phyloP scores from a whole-genome alignment of 2,888 invertebrate genomes.

The Lucinisca nassula region DNA sequence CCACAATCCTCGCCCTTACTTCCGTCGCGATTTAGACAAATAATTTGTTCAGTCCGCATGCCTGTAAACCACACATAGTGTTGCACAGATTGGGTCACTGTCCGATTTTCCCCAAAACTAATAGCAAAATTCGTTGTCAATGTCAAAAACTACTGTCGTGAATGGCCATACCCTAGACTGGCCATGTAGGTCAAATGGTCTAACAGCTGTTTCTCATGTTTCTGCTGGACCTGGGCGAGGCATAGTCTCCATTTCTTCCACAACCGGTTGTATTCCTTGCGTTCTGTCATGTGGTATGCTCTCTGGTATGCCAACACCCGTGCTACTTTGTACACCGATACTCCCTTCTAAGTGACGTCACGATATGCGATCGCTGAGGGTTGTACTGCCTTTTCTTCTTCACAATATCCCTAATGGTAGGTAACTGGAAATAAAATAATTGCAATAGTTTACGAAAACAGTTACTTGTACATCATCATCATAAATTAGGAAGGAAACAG shows the following conservation, averaged over 20 bases:
- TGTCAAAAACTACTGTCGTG: slow-evolving; percentile 22
- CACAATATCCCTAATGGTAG: neutral
- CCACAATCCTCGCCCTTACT: too few relatives aligned
- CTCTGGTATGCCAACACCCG: slow-evolving; percentile 55
- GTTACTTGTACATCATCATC: too few relatives aligned
- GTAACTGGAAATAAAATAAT: neutral
- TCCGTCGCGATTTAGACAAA: too few relatives aligned
- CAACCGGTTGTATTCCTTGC: slow-evolving; percentile 43
- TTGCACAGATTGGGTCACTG: neutral
- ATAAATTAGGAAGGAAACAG: too few relatives aligned
- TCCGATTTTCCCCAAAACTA: neutral
- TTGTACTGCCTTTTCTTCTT: slow-evolving; percentile 34
- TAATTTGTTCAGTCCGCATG: too few relatives aligned
- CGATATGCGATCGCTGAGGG: slow-evolving; percentile 31
- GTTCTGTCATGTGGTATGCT: slow-evolving; percentile 56
- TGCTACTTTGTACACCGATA: slow-evolving; percentile 50
- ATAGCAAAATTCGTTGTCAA: slow-evolving; percentile 49
- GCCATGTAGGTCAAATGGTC: slow-evolving; percentile 40
- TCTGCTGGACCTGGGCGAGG: neutral
- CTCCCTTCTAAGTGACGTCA: slow-evolving; percentile 29
- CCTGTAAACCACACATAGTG: slow-evolving; percentile 42
- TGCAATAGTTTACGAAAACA: too few relatives aligned
- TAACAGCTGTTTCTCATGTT: slow-evolving; percentile 18
- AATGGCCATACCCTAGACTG: slow-evolving; percentile 50
- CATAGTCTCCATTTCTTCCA: neutral